Conservation (phyloP, 2,888 invertebrate genomes). For the Pollenia griseotomentosa region DNA sequence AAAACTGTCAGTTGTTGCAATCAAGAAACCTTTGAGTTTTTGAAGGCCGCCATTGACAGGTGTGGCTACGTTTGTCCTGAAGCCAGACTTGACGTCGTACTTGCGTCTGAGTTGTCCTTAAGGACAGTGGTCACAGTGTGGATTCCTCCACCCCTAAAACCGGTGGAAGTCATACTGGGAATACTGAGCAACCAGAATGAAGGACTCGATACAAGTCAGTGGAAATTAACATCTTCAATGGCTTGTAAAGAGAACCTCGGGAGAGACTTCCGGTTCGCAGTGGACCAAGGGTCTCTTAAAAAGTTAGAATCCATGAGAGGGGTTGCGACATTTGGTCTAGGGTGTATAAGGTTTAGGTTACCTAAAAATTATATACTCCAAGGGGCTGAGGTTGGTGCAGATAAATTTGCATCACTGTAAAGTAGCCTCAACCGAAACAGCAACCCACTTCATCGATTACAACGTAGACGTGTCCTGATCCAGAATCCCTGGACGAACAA, state of each 20-base stretch:
- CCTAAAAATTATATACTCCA: background rate
- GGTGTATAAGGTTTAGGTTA: background rate
- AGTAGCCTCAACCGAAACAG: no score
- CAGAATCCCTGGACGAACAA: background rate
- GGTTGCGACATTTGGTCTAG: background rate
- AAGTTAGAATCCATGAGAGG: background rate
- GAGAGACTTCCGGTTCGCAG: background rate
- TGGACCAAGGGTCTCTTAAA: background rate
- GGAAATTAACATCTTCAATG: background rate
- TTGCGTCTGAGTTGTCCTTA: no score
- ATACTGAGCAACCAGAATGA: background rate
- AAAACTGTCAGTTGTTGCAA: no score
- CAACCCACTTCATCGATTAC: no score
- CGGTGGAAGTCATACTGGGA: background rate
- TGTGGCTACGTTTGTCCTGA: no score
- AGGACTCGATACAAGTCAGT: background rate
- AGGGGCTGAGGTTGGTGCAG: no score
- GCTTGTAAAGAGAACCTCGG: background rate
- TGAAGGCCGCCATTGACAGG: no score
- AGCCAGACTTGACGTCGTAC: no score
- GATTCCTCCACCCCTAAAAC: no score
- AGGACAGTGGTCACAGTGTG: no score
- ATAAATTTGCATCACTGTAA: no score
- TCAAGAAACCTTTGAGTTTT: no score
- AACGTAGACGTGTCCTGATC: background rate